These are phyloP conservation scores for Pagetopsis macropterus DNA, from an alignment of 2,797 vertebrate species.

Conservation along the genomic window DNA sequence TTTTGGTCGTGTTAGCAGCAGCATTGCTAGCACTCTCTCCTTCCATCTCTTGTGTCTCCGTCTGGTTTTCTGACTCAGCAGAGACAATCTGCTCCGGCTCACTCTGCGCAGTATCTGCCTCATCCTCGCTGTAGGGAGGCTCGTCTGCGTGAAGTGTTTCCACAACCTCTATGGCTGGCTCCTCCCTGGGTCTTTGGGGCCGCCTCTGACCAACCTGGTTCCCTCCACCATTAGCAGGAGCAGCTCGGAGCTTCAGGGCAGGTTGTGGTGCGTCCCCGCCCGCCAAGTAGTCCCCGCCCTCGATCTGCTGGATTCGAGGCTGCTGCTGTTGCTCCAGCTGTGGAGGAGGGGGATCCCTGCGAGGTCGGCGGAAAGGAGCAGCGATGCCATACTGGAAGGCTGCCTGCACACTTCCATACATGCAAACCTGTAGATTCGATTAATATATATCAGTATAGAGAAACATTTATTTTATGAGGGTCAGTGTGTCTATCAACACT, in stretches of 20 bases:
- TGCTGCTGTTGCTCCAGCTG: conserved; percentile 33
- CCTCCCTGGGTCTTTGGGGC: background rate
- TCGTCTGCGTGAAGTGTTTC: conserved; percentile 64
- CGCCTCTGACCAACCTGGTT: conserved; percentile 44
- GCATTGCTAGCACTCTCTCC: background rate
- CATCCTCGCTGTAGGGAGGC: conserved; percentile 49
- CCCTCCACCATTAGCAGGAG: background rate
- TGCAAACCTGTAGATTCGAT: conserved; percentile 63
- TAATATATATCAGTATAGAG: background rate
- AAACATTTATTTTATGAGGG: background rate
- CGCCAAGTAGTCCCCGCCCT: conserved; percentile 3
- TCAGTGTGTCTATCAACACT: background rate
- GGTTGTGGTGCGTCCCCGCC: conserved; percentile 52
- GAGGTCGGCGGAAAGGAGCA: conserved; percentile 63
- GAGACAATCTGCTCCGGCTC: conserved; percentile 36
- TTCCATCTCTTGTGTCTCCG: conserved; percentile 11
- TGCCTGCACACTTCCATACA: conserved; percentile 75
- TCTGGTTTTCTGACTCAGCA: conserved; percentile 38
- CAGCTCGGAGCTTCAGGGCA: background rate
- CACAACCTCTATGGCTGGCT: conserved; percentile 28
- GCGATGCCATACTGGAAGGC: conserved; percentile 73
- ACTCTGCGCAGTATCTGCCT: conserved; percentile 40
- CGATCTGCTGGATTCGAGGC: conserved; percentile 12
- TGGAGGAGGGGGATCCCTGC: conserved; percentile 62
- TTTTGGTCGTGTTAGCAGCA: background rate